phyloP scores from a whole-genome alignment of 2,113 vertebrate genomes.

The Vulpes lagopus region DNA sequence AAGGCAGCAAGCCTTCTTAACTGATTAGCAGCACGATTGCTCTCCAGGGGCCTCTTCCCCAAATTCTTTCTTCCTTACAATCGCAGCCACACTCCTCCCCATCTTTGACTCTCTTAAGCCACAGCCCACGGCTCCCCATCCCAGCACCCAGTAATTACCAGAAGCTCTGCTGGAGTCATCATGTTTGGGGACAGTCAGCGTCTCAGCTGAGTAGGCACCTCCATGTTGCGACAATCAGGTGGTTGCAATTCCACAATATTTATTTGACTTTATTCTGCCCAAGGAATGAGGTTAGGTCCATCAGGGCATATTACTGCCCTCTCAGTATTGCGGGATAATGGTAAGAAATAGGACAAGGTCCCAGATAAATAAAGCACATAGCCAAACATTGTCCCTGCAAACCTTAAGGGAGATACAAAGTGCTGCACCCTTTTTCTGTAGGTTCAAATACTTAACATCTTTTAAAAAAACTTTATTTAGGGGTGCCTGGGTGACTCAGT shows the following conservation, averaged over 20 bases:
- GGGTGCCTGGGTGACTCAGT: too few species aligned
- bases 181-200: rapidly evolving
- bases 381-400: not conserved
- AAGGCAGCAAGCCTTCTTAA: not conserved
- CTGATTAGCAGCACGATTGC: rapidly evolving
- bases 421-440: not conserved
- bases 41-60: not conserved
- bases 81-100: not conserved
- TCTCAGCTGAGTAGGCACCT: not conserved
- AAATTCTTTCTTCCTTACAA: not conserved
- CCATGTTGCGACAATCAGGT: not conserved
- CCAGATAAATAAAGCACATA: not conserved
- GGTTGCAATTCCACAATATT: not conserved
- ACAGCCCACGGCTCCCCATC: not conserved
- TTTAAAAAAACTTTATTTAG: too few species aligned
- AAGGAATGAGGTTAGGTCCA: not conserved
- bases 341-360: not conserved
- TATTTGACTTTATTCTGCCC: not conserved
- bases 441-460: not conserved
- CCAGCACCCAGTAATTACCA: not conserved
- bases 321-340: not conserved
- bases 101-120: not conserved
- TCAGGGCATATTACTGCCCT: not conserved
- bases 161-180: not conserved
- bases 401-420: not conserved